phyloP scores from a whole-genome alignment of 1,140 invertebrate species.

The Brachionus rubens region DNA sequence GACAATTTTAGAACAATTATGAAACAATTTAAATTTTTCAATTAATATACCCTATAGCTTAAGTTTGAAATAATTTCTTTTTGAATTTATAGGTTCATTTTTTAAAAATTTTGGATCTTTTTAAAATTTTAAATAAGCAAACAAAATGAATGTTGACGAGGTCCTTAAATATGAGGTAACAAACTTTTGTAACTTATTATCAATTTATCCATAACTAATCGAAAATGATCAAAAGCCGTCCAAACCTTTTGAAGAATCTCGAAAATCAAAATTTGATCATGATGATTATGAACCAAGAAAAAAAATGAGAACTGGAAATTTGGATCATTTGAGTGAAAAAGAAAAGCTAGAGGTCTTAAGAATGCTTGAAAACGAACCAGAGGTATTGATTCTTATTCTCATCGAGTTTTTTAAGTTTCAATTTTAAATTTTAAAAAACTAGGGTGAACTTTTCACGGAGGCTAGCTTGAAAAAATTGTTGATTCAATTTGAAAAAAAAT shows the following conservation, averaged over 20 bases:
- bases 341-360: constrained; percentile 24
- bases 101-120: not conserved
- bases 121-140: not conserved
- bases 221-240: constrained; percentile 11
- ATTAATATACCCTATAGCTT: no score
- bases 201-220: no score
- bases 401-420: not conserved
- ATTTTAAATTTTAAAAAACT: not conserved
- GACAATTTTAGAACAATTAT: no score
- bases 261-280: not conserved
- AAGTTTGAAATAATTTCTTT: no score
- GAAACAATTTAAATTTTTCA: no score
- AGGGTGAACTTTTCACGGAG: constrained; percentile 78
- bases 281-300: constrained; percentile 17
- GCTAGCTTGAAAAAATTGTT: constrained; percentile 80
- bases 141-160: constrained; percentile 46
- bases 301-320: not conserved
- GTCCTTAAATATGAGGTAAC: constrained; percentile 27
- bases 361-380: constrained; percentile 46
- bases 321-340: constrained; percentile 10
- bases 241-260: not conserved
- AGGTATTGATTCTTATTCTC: not conserved
- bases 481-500: constrained; percentile 84
- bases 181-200: no score
- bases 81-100: not conserved